Evolutionary conservation across 2,888 invertebrate genomes (phyloP).

Genomic region (Aporophyla lueneburgensis): DNA sequence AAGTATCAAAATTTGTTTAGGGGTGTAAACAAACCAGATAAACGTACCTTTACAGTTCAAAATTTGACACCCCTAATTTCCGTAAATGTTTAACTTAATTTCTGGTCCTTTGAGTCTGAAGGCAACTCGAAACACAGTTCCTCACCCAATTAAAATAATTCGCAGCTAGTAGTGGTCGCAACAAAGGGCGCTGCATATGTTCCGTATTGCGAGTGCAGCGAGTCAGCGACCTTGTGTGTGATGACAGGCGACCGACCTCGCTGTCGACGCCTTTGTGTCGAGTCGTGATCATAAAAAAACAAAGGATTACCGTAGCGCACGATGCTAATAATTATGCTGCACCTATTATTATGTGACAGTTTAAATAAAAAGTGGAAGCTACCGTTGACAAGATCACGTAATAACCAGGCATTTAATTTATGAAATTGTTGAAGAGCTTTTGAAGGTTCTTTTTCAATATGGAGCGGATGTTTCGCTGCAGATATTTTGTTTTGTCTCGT

Average conservation of each 20-base stretch:
- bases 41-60: neutral
- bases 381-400: conserved; percentile 54
- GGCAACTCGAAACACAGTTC: conserved; percentile 18
- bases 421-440: conserved; percentile 26
- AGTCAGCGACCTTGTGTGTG: conserved; percentile 72
- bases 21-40: neutral
- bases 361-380: conserved; percentile 58
- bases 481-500: neutral
- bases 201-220: conserved; percentile 74
- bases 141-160: conserved; percentile 47
- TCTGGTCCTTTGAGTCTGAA: conserved; percentile 25
- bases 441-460: neutral
- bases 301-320: conserved; percentile 69
- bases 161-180: conserved; percentile 56
- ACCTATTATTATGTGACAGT: conserved; percentile 59
- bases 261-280: conserved; percentile 66
- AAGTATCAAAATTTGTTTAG: neutral
- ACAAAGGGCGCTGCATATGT: conserved; percentile 68
- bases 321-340: conserved; percentile 62
- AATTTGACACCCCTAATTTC: neutral
- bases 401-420: conserved; percentile 32
- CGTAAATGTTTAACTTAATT: neutral
- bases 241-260: conserved; percentile 72
- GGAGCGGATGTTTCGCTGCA: neutral
- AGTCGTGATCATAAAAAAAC: conserved; percentile 70